Evolutionary conservation across 2,797 vertebrate genomes (phyloP), one percentile per base, ranked within the genome.

Genomic region (Parotocinclus haroldoi): DNA sequence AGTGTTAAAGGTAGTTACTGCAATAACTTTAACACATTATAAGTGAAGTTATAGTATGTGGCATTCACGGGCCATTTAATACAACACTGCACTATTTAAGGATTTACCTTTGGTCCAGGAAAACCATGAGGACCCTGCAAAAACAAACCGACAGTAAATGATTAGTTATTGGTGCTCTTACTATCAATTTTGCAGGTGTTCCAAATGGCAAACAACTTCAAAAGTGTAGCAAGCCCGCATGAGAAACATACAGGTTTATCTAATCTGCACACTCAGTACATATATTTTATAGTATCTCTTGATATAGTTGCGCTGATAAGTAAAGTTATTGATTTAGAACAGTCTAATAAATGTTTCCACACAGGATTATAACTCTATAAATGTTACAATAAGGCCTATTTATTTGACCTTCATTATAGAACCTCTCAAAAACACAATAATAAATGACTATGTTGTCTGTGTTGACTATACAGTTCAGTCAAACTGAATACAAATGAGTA

Each of bases 41-140:
- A 27, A 27, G n/a, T 5, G 27, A 27, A 27, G 27, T 27, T 27
- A 27, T 27, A 27, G 2, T 27, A 27, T 5, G 5, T 27, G 27
- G 27, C 27, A 27, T 12, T 36, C 1, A 37, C 0, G 13, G 9
- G 37, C 12, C 7, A 56, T 36, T 52, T 61, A 17, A 63, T 7
- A 8, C 40, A 52, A 55, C 17, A 55, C 10, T 11, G 39, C 16
- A n/a, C 36, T 66, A 71, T 58, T 0, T 61, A 69, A 48, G 62
- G 45, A 54, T 77, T 88, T 94, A 98, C 97, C 94, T 99, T 99
- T 75, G 93, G 89, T 81, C 97, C 97, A 76, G 95, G 90, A 78
- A 97, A 92, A 82, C 97, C 97, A 79, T 98, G 96, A 46, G 97
- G 97, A 73, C 97, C 97, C 97, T 99, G 80, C 66, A 89, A 92